Evolutionary conservation across 2,888 invertebrate species (phyloP).

Genomic region (Diarsia rubi): DNA sequence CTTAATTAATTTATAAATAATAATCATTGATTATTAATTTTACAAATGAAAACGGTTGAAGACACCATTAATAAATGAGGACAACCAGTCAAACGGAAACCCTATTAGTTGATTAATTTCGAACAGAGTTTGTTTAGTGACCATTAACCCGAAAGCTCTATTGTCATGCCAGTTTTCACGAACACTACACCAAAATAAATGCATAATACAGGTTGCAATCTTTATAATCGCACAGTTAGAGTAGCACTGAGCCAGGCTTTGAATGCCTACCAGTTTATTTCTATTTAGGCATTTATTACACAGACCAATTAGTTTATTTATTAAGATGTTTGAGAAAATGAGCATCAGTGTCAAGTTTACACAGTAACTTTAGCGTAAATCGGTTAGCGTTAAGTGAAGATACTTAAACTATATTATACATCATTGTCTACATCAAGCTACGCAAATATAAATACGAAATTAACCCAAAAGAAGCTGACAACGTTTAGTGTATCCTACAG

Average conservation of each 20-base stretch:
- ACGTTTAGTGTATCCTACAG: conserved; percentile 78
- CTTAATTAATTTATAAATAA: too few relatives aligned
- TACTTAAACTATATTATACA: conserved; percentile 6
- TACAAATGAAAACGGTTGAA: not conserved
- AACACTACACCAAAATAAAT: not conserved
- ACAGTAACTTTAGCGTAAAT: not conserved
- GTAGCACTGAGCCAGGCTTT: not conserved
- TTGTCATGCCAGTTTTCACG: not conserved
- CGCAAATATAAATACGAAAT: conserved; percentile 59
- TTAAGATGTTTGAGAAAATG: not conserved
- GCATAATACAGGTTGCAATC: too few relatives aligned
- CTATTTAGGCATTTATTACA: not conserved
- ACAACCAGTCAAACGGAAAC: not conserved
- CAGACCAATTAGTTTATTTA: too few relatives aligned
- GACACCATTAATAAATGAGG: conserved; percentile 5
- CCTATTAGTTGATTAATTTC: not conserved
- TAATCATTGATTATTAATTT: not conserved
- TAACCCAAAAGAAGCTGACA: conserved; percentile 66
- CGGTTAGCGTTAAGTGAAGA: not conserved
- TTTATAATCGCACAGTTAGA: not conserved
- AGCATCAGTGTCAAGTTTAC: not conserved
- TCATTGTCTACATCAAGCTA: conserved; percentile 41
- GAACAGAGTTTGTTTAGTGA: not conserved
- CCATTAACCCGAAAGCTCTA: not conserved
- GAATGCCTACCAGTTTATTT: not conserved